A percentile compares a stretch with the other conserved stretches of the same genome.
Conservation (phyloP, 2,797 vertebrate species). For the Limnodromus scolopaceus region DNA sequence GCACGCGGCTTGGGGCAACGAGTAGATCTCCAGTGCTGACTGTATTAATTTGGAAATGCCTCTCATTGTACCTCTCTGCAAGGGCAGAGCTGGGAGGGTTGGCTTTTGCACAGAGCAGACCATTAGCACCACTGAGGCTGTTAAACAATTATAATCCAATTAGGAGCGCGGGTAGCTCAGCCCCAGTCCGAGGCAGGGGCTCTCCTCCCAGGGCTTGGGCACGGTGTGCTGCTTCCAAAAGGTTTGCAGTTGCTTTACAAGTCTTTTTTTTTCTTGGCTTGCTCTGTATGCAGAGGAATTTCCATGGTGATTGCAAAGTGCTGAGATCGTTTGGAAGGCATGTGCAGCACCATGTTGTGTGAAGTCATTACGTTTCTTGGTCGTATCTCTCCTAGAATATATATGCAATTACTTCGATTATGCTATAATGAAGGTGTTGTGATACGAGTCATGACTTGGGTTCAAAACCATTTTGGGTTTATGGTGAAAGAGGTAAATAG, state of each 20-base stretch:
- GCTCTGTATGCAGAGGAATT: neutral
- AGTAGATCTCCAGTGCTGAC: neutral
- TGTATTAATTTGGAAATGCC: neutral
- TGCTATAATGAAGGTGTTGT: neutral
- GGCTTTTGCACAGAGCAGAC: neutral
- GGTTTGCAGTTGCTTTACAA: neutral
- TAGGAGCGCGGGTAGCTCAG: neutral
- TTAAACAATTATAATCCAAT: rapidly evolving
- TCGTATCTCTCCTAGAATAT: neutral
- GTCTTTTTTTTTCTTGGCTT: neutral
- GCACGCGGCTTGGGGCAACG: neutral
- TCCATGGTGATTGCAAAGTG: neutral
- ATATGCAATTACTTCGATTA: neutral
- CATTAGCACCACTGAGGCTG: neutral
- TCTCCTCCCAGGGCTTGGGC: neutral
- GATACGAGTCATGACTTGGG: neutral
- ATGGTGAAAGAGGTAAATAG: neutral
- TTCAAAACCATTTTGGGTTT: neutral
- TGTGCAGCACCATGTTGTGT: neutral
- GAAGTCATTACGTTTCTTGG: neutral
- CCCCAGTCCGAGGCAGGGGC: neutral
- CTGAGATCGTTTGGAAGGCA: neutral
- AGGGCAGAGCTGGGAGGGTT: neutral
- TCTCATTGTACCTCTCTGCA: rapidly evolving
- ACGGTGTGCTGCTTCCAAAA: neutral